Evolutionary conservation across 2,797 vertebrate genomes (phyloP).

Genomic region (Gallinago nigripennis): DNA sequence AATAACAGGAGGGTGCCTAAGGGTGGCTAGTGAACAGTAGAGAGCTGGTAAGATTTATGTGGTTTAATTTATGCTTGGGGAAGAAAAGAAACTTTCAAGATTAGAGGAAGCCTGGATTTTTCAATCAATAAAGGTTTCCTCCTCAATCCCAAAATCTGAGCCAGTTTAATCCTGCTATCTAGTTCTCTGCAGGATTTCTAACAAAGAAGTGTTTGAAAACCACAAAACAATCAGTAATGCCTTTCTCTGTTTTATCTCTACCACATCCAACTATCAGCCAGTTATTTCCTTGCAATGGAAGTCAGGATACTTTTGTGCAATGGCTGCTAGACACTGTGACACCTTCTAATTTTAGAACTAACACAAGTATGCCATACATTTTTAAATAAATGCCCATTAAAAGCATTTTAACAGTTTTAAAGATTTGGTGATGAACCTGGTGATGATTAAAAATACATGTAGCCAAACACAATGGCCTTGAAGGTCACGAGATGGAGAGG

Average conservation of each 20-base stretch:
- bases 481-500: neutral
- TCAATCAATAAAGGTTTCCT: neutral
- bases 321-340: neutral
- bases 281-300: neutral
- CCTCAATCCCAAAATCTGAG: neutral
- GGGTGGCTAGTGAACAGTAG: neutral
- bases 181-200: neutral
- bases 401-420: neutral
- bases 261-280: neutral
- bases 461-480: neutral
- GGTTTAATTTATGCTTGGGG: neutral
- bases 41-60: neutral
- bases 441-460: neutral
- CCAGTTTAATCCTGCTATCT: neutral
- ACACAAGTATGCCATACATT: neutral
- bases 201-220: neutral
- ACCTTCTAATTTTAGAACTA: neutral
- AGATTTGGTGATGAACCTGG: neutral
- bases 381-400: neutral
- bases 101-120: neutral
- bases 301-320: neutral
- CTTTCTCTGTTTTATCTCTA: neutral
- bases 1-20: neutral
- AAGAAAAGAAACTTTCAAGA: neutral
- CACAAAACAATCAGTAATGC: neutral